Percentiles rank a stretch among this genome's conserved stretches.
phyloP scores from a whole-genome alignment of 2,113 vertebrate species.

The Mus musculus region DNA sequence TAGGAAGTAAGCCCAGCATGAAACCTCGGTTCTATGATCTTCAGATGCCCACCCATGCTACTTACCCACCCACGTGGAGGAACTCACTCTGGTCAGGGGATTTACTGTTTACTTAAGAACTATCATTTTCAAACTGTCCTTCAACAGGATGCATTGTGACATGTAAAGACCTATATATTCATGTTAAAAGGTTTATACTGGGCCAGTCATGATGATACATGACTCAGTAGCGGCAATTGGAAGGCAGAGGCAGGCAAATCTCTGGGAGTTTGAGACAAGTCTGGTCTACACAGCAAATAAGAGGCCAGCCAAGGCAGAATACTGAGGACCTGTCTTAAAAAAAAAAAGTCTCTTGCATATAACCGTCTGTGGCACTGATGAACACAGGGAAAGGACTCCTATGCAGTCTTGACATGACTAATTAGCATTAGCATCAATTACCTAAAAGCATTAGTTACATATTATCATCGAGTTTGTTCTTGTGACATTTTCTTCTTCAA shows the following conservation, averaged over 20 bases:
- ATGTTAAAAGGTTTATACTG: background rate
- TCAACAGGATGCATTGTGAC: background rate
- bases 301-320: background rate
- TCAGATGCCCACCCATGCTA: background rate
- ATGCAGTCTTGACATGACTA: background rate
- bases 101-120: background rate
- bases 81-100: background rate
- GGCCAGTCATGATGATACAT: background rate
- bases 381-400: background rate
- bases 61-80: background rate
- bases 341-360: background rate
- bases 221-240: background rate
- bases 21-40: background rate
- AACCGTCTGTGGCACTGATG: background rate
- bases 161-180: background rate
- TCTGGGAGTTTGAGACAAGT: background rate
- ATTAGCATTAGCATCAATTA: background rate
- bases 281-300: background rate
- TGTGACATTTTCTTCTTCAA: constrained; percentile 9
- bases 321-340: background rate
- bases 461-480: background rate
- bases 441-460: constrained; percentile 24
- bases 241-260: background rate
- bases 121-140: background rate
- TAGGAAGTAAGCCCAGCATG: background rate